Conservation (phyloP, 2,113 vertebrate genomes). For the Manacus vitellinus region DNA sequence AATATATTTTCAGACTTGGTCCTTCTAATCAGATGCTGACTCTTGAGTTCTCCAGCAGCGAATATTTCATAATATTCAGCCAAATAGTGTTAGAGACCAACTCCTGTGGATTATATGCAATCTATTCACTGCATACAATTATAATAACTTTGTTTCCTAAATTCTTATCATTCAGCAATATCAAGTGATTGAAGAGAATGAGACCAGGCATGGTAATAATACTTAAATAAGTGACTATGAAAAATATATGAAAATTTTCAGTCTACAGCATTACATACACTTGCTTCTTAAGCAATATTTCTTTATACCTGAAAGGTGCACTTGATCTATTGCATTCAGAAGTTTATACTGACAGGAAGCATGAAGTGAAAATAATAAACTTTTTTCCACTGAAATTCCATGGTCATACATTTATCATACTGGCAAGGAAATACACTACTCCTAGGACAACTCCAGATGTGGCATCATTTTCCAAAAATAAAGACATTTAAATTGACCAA, state of each 20-base stretch:
- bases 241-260: neutral
- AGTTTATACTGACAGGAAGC: neutral
- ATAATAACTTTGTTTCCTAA: neutral
- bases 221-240: neutral
- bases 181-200: neutral
- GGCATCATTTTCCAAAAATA: neutral
- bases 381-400: neutral
- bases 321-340: neutral
- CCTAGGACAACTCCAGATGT: neutral
- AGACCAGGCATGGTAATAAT: neutral
- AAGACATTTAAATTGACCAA: neutral
- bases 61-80: neutral
- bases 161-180: neutral
- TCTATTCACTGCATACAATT: neutral
- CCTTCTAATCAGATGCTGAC: slow-evolving; percentile 18
- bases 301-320: neutral
- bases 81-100: neutral
- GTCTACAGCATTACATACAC: neutral
- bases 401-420: fast-evolving
- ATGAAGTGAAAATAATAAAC: neutral
- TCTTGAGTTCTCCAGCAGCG: neutral
- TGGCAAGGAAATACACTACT: neutral
- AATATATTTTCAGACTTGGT: slow-evolving; percentile 5
- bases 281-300: neutral
- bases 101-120: neutral